Evolutionary conservation across 2,113 vertebrate genomes (phyloP), one percentile per base, ranked within the genome.

Genomic region (Paracanthobrama guichenoti): DNA sequence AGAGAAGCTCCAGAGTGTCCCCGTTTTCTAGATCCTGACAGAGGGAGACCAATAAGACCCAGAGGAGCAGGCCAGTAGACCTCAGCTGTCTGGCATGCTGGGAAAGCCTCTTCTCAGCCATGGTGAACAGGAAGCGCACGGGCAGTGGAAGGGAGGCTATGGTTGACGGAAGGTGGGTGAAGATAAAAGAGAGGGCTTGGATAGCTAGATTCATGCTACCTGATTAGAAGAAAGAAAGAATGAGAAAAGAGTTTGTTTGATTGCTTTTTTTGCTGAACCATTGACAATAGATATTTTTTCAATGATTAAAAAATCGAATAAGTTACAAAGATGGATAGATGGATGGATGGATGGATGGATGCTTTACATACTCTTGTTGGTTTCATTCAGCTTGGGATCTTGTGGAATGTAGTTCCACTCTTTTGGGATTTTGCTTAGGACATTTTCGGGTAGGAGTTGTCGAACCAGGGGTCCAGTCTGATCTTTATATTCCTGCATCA

Each of bases 61-160:
- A 96, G 91, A 96, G 93, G 91, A 98, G 95, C 89, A 98, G 94
- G 90, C 97, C 96, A 86, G 93, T 88, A 90, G 94, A 94, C 90
- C 94, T 96, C 87, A 95, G 93, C 94, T 95, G 95, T 92, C 93
- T 91, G 89, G 94, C 90, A 89, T 96, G 95, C 92, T 96, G 94
- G 92, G 96, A 95, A 91, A 97, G 95, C 91, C 94, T 95, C 90
- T 94, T 96, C 93, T 98, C 97, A 87, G 95, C 95, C 90, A 95
- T 90, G 91, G 94, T 93, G 95, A 98, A 98, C 88, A 99, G 95
- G 93, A 95, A 97, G 90, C 97, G 97, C 91, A 98, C 79, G 86
- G 98, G 90, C 85, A 96, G 93, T 92, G 97, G 96, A 91, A 99
- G 92, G 86, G 97, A 96, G 89, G 95, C 95, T 92, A 98, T 95